These are phyloP conservation scores for Oryctolagus cuniculus DNA, from an alignment of 2,113 vertebrate species.

Conservation along the genomic window mOryCun1.1 NC_091433.1:2093501-2094000, in stretches of 20 bases:
- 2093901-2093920: no score
- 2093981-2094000: no score
- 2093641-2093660: no score
- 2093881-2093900: no score
- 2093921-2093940: not conserved
- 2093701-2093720: not conserved
- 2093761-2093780: not conserved
- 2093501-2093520: not conserved
- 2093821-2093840: not conserved
- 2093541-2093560: not conserved
- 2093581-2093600: no score
- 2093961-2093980: not conserved
- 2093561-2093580: accelerated
- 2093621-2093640: not conserved
- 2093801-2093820: no score
- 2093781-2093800: no score
- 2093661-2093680: not conserved
- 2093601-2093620: no score
- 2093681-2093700: not conserved
- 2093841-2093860: not conserved
- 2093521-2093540: not conserved
- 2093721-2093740: not conserved
- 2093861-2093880: no score
- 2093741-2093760: accelerated
- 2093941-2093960: not conserved